Evolutionary conservation across 92 coral and sea anemone species (phyloP), one percentile per base, ranked within the genome.

Genomic region (Bergia sp.): DNA sequence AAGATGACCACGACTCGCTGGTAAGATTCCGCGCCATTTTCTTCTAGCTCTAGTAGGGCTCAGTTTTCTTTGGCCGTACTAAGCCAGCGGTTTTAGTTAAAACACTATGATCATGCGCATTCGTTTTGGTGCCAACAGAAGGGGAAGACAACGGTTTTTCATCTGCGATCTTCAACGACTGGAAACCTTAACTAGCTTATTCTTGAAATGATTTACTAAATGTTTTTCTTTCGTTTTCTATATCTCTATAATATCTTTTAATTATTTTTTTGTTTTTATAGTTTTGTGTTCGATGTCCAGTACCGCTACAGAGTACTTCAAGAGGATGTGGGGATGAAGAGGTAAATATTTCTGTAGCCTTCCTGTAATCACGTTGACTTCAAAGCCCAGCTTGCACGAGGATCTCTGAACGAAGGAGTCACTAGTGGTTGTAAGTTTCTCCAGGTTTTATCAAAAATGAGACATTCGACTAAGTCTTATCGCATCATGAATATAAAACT

Each of bases 251-350:
- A 67, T 67, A 36, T 67, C 73, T 67, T 67, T 67, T 29, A 67
- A 67, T 67, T 67, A 36, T 29, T 18, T 67, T 67, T 67, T 67
- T 67, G 73, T 67, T 67, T 36, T 67, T 67, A 67, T 67, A 0
- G 73, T 67, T 67, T 67, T 67, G 73, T 67, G 73, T 67, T 67
- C 73, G 73, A 67, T 67, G 73, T 67, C 73, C 73, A 18, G 73
- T 20, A 18, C 73, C 29, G 29, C 29, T 29, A 29, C 29, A 29
- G 29, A 29, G 29, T 29, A 29, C 29, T 29, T 29, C 29, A 29
- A 29, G 29, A 29, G 29, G 29, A 29, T 29, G 29, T 29, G 29
- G 29, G 29, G 29, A 29, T 29, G 29, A 29, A 29, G 29, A 29
- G 29, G 29, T 29, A 29, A 29, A 29, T 29, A 29, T 29, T 29